Percentiles rank a stretch among this genome's conserved stretches.
Conservation (phyloP, 2,888 invertebrate genomes). For the Stenolophus ochropezus region DNA sequence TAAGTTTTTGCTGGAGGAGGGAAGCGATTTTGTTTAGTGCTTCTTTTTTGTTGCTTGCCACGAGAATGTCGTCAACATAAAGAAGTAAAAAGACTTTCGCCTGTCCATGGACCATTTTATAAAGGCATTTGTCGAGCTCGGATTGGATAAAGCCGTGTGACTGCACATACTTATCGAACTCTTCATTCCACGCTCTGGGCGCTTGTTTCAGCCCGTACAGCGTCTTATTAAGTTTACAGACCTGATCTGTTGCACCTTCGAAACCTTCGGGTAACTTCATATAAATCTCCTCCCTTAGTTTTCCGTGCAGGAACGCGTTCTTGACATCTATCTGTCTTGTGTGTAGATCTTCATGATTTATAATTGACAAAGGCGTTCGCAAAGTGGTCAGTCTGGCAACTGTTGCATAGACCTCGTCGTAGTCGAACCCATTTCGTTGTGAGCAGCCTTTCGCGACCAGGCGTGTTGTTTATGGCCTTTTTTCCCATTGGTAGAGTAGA, state of each 20-base stretch:
- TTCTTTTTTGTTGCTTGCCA: conserved; percentile 19
- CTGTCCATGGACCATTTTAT: conserved; percentile 2
- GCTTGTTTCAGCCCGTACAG: conserved; percentile 55
- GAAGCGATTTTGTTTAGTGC: conserved; percentile 24
- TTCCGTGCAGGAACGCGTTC: conserved; percentile 57
- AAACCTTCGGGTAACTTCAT: conserved; percentile 50
- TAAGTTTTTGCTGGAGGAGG: conserved; percentile 18
- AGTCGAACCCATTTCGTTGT: conserved; percentile 61
- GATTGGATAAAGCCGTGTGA: conserved; percentile 23
- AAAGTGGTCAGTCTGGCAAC: conserved; percentile 51
- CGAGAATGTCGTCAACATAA: conserved; percentile 37
- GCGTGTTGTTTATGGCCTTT: conserved; percentile 63
- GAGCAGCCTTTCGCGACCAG: conserved; percentile 66
- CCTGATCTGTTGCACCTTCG: background rate
- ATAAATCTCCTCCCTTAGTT: conserved; percentile 33
- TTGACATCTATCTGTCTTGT: too few species aligned
- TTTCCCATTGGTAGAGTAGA: background rate
- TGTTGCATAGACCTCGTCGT: too few species aligned
- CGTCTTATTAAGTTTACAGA: conserved; percentile 58
- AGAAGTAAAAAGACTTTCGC: conserved; percentile 1
- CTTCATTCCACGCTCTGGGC: conserved; percentile 42
- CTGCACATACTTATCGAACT: conserved; percentile 22
- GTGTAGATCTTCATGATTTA: conserved; percentile 38
- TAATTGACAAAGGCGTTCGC: conserved; percentile 7
- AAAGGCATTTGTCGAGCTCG: conserved; percentile 31